Evolutionary conservation across 2,797 vertebrate species (phyloP).

Genomic region (Picus viridis): DNA sequence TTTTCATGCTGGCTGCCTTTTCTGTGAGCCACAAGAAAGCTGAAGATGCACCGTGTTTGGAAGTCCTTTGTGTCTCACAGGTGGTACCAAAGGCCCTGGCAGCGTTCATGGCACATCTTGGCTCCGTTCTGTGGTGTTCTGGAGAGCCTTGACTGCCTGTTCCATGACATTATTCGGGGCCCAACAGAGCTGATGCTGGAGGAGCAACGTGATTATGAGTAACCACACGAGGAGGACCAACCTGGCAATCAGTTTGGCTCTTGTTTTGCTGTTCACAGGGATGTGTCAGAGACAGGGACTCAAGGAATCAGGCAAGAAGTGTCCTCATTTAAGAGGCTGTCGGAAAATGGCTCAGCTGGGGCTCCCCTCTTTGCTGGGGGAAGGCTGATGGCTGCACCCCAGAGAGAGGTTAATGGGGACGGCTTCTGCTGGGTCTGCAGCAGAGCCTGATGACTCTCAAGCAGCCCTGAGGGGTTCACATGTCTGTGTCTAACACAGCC

Average conservation of each 20-base stretch:
- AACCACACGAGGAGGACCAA: not conserved
- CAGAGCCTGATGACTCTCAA: accelerated
- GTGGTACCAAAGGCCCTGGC: not conserved
- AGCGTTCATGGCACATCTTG: not conserved
- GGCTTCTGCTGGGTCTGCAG: not conserved
- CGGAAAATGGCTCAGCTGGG: not conserved
- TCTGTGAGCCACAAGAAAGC: not conserved
- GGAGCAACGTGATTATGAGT: not conserved
- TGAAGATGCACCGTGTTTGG: not conserved
- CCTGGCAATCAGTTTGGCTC: not conserved
- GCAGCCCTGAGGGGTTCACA: not conserved
- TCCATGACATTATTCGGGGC: not conserved
- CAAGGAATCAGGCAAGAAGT: not conserved
- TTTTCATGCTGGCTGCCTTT: not conserved
- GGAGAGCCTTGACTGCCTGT: not conserved
- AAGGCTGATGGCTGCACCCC: not conserved
- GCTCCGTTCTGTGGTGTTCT: not conserved
- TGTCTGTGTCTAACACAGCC: not conserved
- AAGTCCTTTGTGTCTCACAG: not conserved
- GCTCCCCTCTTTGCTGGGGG: no score
- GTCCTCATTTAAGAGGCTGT: not conserved
- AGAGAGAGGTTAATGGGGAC: accelerated
- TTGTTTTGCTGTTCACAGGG: not conserved
- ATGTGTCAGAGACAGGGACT: not conserved
- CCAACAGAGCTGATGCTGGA: not conserved